phyloP scores from a whole-genome alignment of 1,140 invertebrate species.

The Pemphigus obesinymphae region DNA sequence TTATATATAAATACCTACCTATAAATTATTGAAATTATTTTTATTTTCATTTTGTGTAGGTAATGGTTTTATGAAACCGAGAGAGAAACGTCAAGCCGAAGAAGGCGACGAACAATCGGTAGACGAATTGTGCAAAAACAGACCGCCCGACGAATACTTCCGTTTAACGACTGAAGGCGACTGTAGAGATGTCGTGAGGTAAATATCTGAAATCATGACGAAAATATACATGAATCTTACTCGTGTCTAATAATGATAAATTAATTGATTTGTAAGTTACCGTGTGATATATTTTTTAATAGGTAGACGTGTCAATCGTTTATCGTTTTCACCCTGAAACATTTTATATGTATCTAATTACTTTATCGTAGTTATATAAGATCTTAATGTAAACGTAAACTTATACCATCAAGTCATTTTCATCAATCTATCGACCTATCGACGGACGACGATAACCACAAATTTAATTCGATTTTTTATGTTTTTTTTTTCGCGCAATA shows the following conservation, averaged over 20 bases:
- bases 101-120: conserved; percentile 65
- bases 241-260: background rate
- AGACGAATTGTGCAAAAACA: conserved; percentile 77
- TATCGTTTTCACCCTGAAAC: too few relatives aligned
- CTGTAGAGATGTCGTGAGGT: conserved; percentile 89
- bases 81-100: conserved; percentile 52
- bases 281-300: background rate
- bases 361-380: too few relatives aligned
- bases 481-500: background rate
- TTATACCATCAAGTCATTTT: background rate
- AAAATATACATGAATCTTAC: background rate
- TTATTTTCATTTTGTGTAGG: background rate
- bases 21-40: too few relatives aligned
- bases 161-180: conserved; percentile 75
- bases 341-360: background rate
- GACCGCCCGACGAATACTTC: conserved; percentile 85
- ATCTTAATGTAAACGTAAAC: background rate
- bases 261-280: too few relatives aligned
- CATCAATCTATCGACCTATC: background rate
- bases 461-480: background rate
- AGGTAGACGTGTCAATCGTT: background rate
- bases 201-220: conserved; percentile 43
- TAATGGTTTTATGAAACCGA: conserved; percentile 10
- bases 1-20: too few relatives aligned
- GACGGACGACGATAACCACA: background rate